Evolutionary conservation across 2,888 invertebrate genomes (phyloP).

Genomic region (Dryocosmus kuriphilus): DNA sequence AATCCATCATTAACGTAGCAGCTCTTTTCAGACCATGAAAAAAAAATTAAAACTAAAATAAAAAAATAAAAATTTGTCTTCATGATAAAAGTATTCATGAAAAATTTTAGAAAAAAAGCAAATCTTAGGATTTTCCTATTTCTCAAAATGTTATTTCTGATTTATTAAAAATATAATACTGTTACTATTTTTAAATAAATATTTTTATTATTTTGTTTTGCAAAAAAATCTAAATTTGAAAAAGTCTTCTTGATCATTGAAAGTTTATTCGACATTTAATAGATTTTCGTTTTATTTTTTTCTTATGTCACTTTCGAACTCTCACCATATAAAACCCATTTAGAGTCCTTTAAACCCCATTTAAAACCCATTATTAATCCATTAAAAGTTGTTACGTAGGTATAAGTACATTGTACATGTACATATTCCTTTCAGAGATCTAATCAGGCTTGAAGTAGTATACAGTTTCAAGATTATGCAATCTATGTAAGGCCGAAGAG

Average conservation of each 20-base stretch:
- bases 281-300: background rate
- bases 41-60: too few relatives aligned
- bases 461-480: conserved; percentile 32
- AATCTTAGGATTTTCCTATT: too few relatives aligned
- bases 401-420: too few relatives aligned
- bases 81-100: too few relatives aligned
- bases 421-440: background rate
- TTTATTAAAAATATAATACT: too few relatives aligned
- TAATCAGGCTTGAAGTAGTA: conserved; percentile 1
- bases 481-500: conserved; percentile 28
- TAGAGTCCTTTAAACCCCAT: background rate
- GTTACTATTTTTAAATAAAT: background rate
- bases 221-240: background rate
- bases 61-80: too few relatives aligned
- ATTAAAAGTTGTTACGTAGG: background rate
- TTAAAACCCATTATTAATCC: background rate
- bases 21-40: too few relatives aligned
- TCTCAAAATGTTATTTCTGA: too few relatives aligned
- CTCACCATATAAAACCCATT: background rate
- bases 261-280: background rate
- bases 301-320: background rate
- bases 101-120: too few relatives aligned
- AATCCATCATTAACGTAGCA: too few relatives aligned
- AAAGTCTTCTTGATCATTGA: background rate
- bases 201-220: too few relatives aligned